Conservation (phyloP, 2,113 vertebrate species). For the Vulpes ferrilata region DNA sequence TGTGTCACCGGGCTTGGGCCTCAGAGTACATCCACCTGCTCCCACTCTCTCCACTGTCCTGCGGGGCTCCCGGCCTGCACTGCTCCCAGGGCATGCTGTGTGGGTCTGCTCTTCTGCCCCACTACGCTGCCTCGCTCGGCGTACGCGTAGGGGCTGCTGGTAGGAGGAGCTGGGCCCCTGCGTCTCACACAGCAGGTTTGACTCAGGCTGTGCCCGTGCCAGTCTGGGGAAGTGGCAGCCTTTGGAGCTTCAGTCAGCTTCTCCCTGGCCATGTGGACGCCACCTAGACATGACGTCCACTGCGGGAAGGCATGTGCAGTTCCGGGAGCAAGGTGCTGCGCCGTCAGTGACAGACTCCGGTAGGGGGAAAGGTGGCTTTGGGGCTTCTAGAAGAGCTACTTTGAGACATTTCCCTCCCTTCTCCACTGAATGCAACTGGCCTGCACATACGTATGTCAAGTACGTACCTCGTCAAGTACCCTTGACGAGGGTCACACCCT, state of each 20-base stretch:
- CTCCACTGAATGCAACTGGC: rapidly evolving
- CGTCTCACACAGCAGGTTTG: no score
- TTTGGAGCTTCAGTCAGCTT: neutral
- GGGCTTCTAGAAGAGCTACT: neutral
- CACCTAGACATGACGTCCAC: rapidly evolving
- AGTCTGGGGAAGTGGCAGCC: neutral
- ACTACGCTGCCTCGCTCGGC: neutral
- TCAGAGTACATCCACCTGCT: neutral
- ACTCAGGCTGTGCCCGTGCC: neutral
- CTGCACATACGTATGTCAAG: neutral
- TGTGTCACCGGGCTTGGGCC: neutral
- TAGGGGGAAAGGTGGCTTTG: neutral
- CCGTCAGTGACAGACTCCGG: no score
- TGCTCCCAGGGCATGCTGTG: no score
- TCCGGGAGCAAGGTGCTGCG: neutral
- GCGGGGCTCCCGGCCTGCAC: neutral
- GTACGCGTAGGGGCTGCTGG: neutral
- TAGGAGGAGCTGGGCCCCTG: neutral
- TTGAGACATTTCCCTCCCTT: neutral
- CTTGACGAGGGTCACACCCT: no score
- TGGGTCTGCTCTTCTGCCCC: neutral
- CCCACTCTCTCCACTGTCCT: neutral
- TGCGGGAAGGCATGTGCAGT: no score
- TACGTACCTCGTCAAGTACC: no score
- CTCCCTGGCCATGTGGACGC: neutral